phyloP scores from a whole-genome alignment of 1,140 invertebrate genomes.

The Laupala kohalensis region DNA sequence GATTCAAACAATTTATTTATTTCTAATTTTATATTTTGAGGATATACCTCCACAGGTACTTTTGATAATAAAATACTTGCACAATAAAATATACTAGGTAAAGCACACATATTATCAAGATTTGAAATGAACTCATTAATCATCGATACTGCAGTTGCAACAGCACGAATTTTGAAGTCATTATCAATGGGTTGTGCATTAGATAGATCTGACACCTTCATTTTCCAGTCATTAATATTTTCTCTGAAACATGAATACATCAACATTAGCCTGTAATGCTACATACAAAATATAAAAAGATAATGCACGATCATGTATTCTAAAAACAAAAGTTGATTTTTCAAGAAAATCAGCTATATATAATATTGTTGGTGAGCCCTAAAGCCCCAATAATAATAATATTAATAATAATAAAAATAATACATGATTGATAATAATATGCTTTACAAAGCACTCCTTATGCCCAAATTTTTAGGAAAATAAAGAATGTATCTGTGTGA shows the following conservation, averaged over 20 bases:
- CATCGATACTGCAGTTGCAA: slow-evolving; percentile 4
- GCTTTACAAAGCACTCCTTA: no score
- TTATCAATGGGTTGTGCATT: neutral
- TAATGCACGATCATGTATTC: no score
- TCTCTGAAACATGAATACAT: slow-evolving; percentile 25
- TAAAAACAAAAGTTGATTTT: no score
- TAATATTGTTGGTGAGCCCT: no score
- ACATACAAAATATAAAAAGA: no score
- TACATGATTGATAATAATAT: no score
- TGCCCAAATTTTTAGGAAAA: no score
- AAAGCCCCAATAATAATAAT: no score
- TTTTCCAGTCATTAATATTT: slow-evolving; percentile 16
- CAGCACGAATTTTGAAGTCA: slow-evolving; percentile 9
- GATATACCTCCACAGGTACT: neutral
- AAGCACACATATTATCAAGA: neutral
- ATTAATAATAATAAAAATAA: no score
- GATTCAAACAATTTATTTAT: neutral
- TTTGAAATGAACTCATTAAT: neutral
- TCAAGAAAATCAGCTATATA: no score
- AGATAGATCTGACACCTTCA: slow-evolving; percentile 3
- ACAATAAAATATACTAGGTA: neutral
- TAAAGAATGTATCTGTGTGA: no score
- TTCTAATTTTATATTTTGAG: neutral
- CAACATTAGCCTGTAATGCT: no score
- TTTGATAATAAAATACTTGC: neutral